Base-by-base conservation (phyloP, 2,797 vertebrate species). In the Zenarchopterus dispar region DNA sequence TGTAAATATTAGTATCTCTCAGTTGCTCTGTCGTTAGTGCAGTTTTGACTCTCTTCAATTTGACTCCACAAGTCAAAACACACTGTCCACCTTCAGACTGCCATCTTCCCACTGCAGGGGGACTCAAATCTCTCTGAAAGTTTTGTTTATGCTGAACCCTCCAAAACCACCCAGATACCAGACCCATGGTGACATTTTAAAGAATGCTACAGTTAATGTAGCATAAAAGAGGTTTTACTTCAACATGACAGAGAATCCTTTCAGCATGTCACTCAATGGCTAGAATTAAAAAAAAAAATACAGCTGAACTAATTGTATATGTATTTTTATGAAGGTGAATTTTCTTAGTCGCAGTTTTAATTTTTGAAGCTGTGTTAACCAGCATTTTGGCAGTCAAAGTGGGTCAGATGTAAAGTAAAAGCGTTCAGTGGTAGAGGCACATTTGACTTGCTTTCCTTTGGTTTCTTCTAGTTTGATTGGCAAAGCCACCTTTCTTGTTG, bases 31-130 rank as follows among this genome's bases (percentile, higher is more conserved):
- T 87, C 84, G 78, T 86, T 66, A 73, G 74, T 61, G 56, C 1
- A 51, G 65, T 80, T 72, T 74, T 52, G 9, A 39, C 45, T 53
- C 59, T 75, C 79, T 88, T 88, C 84, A 90, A 84, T 87, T 90
- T 86, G 72, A 50, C 64, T 71, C 55, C 23, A 49, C 33, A 80
- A 75, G 55, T 83, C 74, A 68, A 70, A 81, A 82, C 78, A 86
- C 3, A n/a, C 74, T 59, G 73, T 84, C 77, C 70, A 53, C 78
- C 67, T 73, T 24, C 42, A 31, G 54, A 68, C 70, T 60, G 61
- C 56, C 51, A 5, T 73, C 75, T 56, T 72, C 75, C 67, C 57
- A 66, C 47, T 23, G 72, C 18, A 52, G 56, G 62, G 60, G 47
- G 70, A 73, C 75, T 62, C 67, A 56, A 42, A 78, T 48, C 55